A percentile compares a stretch with the other conserved stretches of the same genome.
phyloP scores from a whole-genome alignment of 2,888 invertebrate species.

The Scaeva pyrastri region DNA sequence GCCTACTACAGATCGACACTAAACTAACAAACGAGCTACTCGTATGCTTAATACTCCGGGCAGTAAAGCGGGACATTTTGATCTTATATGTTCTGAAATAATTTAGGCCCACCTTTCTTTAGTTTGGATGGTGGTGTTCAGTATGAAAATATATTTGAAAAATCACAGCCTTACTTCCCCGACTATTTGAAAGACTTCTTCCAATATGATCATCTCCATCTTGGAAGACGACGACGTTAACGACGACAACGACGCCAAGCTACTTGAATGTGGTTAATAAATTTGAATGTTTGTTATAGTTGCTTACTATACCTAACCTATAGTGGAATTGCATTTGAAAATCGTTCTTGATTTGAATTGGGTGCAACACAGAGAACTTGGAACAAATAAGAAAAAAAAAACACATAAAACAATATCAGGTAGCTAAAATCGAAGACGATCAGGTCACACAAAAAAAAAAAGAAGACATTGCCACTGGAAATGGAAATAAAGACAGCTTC shows the following conservation, averaged over 20 bases:
- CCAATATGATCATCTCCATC: constrained; percentile 24
- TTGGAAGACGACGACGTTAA: constrained; percentile 17
- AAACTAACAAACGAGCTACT: constrained; percentile 68
- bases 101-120: background rate
- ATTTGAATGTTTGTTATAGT: constrained; percentile 71
- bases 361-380: constrained; percentile 51
- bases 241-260: constrained; percentile 15
- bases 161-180: background rate
- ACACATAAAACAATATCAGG: constrained; percentile 46
- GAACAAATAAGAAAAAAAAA: background rate
- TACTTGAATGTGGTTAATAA: constrained; percentile 69
- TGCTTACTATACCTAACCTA: background rate
- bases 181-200: constrained; percentile 8
- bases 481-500: constrained; percentile 67
- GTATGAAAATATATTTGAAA: too few species aligned
- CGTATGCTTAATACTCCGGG: background rate
- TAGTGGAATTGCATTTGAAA: constrained; percentile 61
- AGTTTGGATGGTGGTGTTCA: too few species aligned
- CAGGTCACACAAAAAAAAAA: constrained; percentile 62
- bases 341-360: constrained; percentile 72
- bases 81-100: background rate
- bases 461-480: constrained; percentile 3
- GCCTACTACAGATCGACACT: constrained; percentile 58
- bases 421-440: constrained; percentile 56
- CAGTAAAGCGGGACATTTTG: background rate